A percentile compares a stretch with the other conserved stretches of the same genome.
Evolutionary conservation across 2,113 vertebrate species (phyloP).

Genomic region (Promerops cafer): DNA sequence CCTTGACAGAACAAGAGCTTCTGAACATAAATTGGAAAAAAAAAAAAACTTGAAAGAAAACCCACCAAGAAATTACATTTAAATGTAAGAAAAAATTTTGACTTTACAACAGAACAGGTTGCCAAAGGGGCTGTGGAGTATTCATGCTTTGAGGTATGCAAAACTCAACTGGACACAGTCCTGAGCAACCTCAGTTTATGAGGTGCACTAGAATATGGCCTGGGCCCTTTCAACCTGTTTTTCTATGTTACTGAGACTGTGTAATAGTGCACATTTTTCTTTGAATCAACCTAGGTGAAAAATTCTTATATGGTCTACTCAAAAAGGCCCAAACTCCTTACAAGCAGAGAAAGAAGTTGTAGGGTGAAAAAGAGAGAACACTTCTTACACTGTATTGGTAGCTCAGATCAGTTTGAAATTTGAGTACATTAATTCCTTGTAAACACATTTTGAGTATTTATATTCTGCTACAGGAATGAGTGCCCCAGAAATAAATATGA

Average conservation of each 20-base stretch:
- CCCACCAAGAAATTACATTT: neutral
- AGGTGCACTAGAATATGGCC: rapidly evolving
- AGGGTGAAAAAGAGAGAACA: neutral
- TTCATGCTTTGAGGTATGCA: neutral
- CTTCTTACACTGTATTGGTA: neutral
- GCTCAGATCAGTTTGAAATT: neutral
- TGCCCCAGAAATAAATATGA: neutral
- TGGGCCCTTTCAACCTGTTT: neutral
- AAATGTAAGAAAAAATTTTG: neutral
- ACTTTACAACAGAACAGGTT: no score
- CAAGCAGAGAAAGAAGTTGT: neutral
- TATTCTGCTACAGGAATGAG: neutral
- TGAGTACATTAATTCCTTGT: neutral
- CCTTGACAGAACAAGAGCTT: neutral
- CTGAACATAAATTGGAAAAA: neutral
- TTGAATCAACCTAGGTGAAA: neutral
- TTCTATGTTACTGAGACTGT: neutral
- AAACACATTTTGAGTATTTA: neutral
- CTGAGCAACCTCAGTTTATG: neutral
- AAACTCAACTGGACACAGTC: neutral
- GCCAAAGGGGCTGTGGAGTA: neutral
- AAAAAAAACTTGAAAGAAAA: neutral
- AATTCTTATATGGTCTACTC: neutral
- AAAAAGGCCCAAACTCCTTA: neutral
- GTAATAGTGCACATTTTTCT: neutral